Conservation (phyloP, 2,797 vertebrate genomes). For the Megaceryle alcyon region DNA sequence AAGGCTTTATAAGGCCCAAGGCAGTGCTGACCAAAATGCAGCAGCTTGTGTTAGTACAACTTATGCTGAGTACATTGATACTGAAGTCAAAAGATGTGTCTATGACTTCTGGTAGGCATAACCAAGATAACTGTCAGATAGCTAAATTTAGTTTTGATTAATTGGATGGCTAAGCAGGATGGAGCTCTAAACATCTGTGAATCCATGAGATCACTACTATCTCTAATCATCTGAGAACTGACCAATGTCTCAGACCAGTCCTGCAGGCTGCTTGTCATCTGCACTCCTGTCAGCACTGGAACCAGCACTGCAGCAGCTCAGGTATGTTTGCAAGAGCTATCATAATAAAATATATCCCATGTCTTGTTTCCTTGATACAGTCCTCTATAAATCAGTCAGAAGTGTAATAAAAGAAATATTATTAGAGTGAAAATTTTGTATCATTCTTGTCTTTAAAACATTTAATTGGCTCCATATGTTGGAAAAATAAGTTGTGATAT, state of each 20-base stretch:
- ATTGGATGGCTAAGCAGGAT: neutral
- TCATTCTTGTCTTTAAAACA: neutral
- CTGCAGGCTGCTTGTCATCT: neutral
- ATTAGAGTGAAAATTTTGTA: neutral
- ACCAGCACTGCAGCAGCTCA: neutral
- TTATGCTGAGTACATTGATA: neutral
- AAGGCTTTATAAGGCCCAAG: neutral
- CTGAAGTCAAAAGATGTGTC: neutral
- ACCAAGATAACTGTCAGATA: neutral
- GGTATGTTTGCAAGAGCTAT: neutral
- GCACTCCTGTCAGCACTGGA: neutral
- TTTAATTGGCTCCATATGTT: neutral
- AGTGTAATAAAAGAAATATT: neutral
- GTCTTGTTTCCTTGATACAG: neutral
- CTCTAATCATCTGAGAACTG: neutral
- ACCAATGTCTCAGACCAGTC: neutral
- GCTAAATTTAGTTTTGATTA: neutral
- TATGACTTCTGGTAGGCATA: neutral
- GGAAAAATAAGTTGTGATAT: neutral
- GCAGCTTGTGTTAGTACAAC: neutral
- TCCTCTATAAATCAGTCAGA: neutral
- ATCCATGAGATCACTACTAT: neutral
- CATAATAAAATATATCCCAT: neutral
- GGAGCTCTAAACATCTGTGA: neutral
- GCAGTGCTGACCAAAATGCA: neutral